phyloP scores from a whole-genome alignment of 2,797 vertebrate genomes.

The Sebastes diaconus region DNA sequence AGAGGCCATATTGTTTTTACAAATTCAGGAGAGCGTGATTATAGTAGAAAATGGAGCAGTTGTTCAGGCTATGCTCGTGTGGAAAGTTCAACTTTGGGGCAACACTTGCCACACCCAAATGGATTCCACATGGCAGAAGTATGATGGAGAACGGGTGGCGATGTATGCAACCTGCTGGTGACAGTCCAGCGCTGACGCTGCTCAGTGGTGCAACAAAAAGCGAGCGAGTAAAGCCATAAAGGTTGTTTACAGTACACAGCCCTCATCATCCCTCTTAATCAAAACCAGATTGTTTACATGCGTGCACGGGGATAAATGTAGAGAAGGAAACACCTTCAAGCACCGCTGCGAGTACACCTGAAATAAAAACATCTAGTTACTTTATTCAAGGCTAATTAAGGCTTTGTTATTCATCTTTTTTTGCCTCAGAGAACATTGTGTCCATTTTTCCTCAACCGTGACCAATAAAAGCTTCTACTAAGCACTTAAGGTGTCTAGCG shows the following conservation, averaged over 20 bases:
- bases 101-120: conserved; percentile 42
- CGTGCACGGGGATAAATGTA: conserved; percentile 30
- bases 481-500: conserved; percentile 1
- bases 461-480: conserved; percentile 24
- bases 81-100: conserved; percentile 44
- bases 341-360: neutral
- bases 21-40: neutral
- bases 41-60: conserved; percentile 11
- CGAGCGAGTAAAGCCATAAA: conserved; percentile 49
- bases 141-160: conserved; percentile 11
- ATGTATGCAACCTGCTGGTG: conserved; percentile 3
- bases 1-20: neutral
- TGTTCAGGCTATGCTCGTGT: neutral
- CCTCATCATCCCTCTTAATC: conserved; percentile 52
- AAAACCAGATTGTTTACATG: conserved; percentile 63
- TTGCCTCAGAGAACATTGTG: conserved; percentile 11
- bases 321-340: conserved; percentile 23
- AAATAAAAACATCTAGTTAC: neutral
- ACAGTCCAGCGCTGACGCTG: conserved; percentile 20
- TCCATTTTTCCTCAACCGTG: conserved; percentile 22
- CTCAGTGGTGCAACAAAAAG: conserved; percentile 23
- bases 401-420: neutral
- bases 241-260: conserved; percentile 63
- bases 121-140: conserved; percentile 37
- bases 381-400: neutral